These are phyloP conservation scores for Micrasema longulum DNA, from an alignment of 1,140 invertebrate genomes.

Conservation along the genomic window DNA sequence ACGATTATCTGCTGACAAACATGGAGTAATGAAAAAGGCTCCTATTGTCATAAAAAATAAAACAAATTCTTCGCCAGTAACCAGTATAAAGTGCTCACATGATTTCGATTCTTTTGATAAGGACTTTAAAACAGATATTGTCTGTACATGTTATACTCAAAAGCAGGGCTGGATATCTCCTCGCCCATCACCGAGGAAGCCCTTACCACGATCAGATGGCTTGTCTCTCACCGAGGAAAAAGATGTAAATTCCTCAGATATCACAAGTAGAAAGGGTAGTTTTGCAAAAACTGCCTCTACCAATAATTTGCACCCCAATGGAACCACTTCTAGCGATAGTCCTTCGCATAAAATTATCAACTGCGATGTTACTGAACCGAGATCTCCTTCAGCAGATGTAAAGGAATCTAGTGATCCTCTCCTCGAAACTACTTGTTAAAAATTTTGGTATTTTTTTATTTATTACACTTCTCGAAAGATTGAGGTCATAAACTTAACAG, in stretches of 20 bases:
- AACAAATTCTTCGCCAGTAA: conserved; percentile 28
- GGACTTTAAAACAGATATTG: conserved; percentile 38
- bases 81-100: conserved; percentile 31
- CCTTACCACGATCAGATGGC: conserved; percentile 38
- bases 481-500: conserved; percentile 26
- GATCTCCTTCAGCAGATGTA: not conserved
- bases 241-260: conserved; percentile 6
- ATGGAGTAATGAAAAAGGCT: conserved; percentile 38
- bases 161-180: conserved; percentile 45
- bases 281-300: conserved; percentile 21
- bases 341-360: conserved; percentile 2
- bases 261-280: conserved; percentile 15
- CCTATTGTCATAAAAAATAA: conserved; percentile 36
- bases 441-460: conserved; percentile 33
- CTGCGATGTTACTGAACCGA: conserved; percentile 1
- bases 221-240: conserved; percentile 40
- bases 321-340: conserved; percentile 11
- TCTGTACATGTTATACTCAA: conserved; percentile 43
- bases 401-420: conserved; percentile 48
- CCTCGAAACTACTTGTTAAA: conserved; percentile 53
- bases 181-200: conserved; percentile 43
- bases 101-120: conserved; percentile 21
- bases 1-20: conserved; percentile 37
- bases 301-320: conserved; percentile 17
- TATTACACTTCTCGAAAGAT: conserved; percentile 38